Evolutionary conservation across 2,797 vertebrate genomes (phyloP).

Genomic region (Natrix natrix): DNA sequence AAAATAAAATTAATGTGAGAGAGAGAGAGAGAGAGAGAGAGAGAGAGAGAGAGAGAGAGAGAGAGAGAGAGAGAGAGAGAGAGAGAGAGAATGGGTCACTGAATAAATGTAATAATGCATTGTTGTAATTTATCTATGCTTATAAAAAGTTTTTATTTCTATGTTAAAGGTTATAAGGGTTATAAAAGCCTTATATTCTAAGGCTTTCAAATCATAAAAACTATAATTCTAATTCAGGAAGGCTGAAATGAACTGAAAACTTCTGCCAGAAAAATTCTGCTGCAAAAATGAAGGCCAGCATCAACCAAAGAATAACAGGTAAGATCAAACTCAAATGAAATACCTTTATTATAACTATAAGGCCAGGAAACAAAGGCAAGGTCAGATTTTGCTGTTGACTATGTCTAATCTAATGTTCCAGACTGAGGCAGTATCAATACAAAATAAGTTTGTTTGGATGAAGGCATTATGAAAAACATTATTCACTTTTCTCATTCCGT

Average conservation of each 20-base stretch:
- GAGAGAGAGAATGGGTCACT: background rate
- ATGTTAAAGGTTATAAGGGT: background rate
- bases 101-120: background rate
- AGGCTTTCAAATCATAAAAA: background rate
- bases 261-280: background rate
- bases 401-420: background rate
- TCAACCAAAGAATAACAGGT: background rate
- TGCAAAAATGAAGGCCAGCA: background rate
- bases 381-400: background rate
- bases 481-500: background rate
- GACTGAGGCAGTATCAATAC: background rate
- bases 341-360: background rate
- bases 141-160: background rate
- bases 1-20: background rate
- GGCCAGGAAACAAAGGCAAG: background rate
- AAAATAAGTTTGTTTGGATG: background rate
- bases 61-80: background rate
- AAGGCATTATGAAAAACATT: background rate
- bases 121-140: background rate
- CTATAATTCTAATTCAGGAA: background rate
- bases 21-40: no score
- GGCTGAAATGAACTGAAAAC: background rate
- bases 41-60: no score
- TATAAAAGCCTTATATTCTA: background rate
- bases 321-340: background rate